phyloP scores from a whole-genome alignment of 30 jellyfish, hydroid and myxozoan species.

The Chrysaora quinquecirrha region DNA sequence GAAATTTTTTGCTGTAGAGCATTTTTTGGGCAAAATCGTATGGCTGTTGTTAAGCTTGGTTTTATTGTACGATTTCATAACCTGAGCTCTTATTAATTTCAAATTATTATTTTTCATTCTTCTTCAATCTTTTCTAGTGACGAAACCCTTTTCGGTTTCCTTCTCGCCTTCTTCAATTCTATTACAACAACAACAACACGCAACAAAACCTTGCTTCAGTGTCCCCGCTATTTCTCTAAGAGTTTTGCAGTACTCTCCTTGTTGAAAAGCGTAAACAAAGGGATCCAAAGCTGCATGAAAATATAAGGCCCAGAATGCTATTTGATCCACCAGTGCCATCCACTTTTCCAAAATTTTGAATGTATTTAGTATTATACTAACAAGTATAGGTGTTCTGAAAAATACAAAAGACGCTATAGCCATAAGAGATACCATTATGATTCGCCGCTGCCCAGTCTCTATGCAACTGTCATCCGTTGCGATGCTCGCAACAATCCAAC shows the following conservation, averaged over 20 bases:
- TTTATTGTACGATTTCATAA: too few species aligned
- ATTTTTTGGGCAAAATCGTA: too few species aligned
- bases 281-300: conserved; percentile 87
- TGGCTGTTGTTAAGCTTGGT: too few species aligned
- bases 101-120: too few species aligned
- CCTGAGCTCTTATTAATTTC: too few species aligned
- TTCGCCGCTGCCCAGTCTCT: conserved; percentile 56
- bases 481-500: conserved; percentile 62
- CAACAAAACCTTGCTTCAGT: conserved; percentile 24
- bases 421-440: conserved; percentile 13
- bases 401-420: conserved; percentile 21
- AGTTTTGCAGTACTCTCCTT: conserved; percentile 61
- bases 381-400: conserved; percentile 60
- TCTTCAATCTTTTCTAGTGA: conserved; percentile 43
- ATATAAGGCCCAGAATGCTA: conserved; percentile 80
- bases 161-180: conserved; percentile 36
- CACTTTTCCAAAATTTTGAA: conserved; percentile 32
- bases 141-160: neutral
- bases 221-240: conserved; percentile 28
- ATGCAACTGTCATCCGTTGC: conserved; percentile 45
- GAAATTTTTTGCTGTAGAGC: too few species aligned
- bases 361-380: conserved; percentile 25
- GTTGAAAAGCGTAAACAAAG: conserved; percentile 72
- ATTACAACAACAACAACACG: conserved; percentile 54
- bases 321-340: conserved; percentile 52